A percentile compares a stretch with the other conserved stretches of the same genome.
phyloP scores from a whole-genome alignment of 2,113 vertebrate species.

The Melanerpes aurifrons region DNA sequence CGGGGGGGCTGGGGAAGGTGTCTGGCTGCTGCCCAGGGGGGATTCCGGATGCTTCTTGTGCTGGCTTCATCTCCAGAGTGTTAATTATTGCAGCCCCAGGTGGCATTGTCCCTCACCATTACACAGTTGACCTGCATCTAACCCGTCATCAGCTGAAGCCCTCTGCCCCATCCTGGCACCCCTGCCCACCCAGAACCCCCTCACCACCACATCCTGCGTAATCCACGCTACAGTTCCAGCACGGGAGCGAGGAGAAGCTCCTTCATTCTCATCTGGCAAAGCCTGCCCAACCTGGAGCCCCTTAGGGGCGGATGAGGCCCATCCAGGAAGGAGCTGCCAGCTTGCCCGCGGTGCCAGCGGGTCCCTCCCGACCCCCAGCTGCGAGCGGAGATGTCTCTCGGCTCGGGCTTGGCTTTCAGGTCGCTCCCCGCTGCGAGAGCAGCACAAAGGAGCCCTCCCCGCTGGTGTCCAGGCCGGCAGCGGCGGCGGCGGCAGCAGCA shows the following conservation, averaged over 20 bases:
- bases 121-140: slow-evolving; percentile 60
- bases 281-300: background rate
- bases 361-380: background rate
- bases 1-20: background rate
- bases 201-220: background rate
- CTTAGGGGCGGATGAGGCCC: background rate
- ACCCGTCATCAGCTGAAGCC: slow-evolving; percentile 54
- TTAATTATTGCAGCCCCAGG: slow-evolving; percentile 69
- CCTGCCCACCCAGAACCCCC: background rate
- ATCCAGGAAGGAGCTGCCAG: background rate
- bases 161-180: slow-evolving; percentile 34
- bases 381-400: background rate
- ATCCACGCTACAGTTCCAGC: background rate
- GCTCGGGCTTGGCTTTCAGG: background rate
- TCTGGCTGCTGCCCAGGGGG: slow-evolving; percentile 11
- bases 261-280: background rate
- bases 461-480: slow-evolving; percentile 6
- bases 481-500: background rate
- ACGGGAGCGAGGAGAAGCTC: background rate
- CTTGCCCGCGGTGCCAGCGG: background rate
- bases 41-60: background rate
- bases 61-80: slow-evolving; percentile 18
- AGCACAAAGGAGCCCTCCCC: slow-evolving; percentile 54
- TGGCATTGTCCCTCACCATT: slow-evolving; percentile 59
- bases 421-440: background rate